Conservation (phyloP, 2,113 vertebrate species). For the Spea bombifrons region DNA sequence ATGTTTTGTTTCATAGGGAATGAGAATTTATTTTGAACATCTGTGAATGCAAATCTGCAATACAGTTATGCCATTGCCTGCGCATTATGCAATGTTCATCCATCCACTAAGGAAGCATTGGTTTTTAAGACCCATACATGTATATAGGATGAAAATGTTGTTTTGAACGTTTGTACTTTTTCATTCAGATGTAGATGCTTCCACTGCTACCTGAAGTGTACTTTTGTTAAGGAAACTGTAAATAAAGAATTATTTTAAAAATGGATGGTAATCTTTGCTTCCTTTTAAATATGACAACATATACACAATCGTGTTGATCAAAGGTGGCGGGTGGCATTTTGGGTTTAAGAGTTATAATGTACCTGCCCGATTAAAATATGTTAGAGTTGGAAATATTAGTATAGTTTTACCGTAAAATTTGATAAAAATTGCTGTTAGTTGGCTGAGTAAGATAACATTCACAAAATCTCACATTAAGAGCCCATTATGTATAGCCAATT, state of each 20-base stretch:
- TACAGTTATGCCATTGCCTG: not conserved
- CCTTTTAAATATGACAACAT: not conserved
- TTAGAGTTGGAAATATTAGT: too few species aligned
- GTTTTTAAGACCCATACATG: slow-evolving; percentile 4
- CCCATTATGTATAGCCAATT: too few species aligned
- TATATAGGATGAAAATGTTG: slow-evolving; percentile 34
- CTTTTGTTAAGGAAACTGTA: slow-evolving; percentile 46
- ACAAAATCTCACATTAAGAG: too few species aligned
- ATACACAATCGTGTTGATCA: too few species aligned
- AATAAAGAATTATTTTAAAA: slow-evolving; percentile 45
- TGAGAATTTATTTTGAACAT: not conserved
- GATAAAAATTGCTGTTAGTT: too few species aligned
- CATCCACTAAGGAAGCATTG: slow-evolving; percentile 3
- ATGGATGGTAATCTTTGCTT: not conserved
- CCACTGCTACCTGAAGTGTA: slow-evolving; percentile 44
- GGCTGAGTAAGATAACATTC: too few species aligned
- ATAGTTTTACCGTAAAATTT: too few species aligned
- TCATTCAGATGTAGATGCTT: slow-evolving; percentile 24
- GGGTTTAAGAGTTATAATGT: too few species aligned
- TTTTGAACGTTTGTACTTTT: slow-evolving; percentile 42
- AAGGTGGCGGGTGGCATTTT: too few species aligned
- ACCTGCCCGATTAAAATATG: too few species aligned
- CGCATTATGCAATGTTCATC: slow-evolving; percentile 15
- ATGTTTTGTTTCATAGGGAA: too few species aligned
- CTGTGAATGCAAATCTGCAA: not conserved